Evolutionary conservation across 2,797 vertebrate species (phyloP), one percentile per base, ranked within the genome.

Genomic region (Acestrorhynchus altus): DNA sequence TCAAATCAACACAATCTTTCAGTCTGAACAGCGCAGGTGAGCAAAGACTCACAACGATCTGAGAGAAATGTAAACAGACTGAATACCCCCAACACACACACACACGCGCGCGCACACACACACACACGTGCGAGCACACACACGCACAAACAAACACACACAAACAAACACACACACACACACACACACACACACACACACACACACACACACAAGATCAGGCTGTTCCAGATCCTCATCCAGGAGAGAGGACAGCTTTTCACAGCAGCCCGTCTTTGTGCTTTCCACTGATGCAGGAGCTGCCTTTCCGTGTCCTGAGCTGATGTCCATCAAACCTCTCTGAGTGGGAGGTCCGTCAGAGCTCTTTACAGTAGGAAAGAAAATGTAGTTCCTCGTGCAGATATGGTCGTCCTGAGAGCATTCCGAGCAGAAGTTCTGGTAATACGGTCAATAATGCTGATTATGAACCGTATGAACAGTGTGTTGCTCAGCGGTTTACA

Each of bases 191-290:
- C 31, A 35, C 31, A 35, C 31, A 35, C 31, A 35, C 31, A 2
- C 31, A 2, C 31, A 35, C 31, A 2, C 31, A 67, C 22, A 46
- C 18, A 44, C 60, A 47, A 51, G 61, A 54, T 61, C 42, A 2
- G n/a, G 22, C 52, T 63, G 12, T 12, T 15, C 31, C 40, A 28
- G 7, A 18, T 10, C 68, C 20, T 12, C 39, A 26, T 35, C 10
- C 31, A 18, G 28, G 18, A 35, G 57, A 40, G 13, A 11, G 46
- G 42, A 20, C 49, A 63, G 59, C 39, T 64, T 46, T 51, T 54
- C 52, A 12, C 31, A 59, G 56, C 28, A 31, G 18, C 44, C 20
- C 28, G 18, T 16, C 66, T 74, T 51, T 74, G 35, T 63, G n/a
- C 49, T n/a, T 65, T 63, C 20, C 7, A 46, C 22, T 44, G 57